phyloP scores from a whole-genome alignment of 2,797 vertebrate genomes.

The Danio albolineatus region DNA sequence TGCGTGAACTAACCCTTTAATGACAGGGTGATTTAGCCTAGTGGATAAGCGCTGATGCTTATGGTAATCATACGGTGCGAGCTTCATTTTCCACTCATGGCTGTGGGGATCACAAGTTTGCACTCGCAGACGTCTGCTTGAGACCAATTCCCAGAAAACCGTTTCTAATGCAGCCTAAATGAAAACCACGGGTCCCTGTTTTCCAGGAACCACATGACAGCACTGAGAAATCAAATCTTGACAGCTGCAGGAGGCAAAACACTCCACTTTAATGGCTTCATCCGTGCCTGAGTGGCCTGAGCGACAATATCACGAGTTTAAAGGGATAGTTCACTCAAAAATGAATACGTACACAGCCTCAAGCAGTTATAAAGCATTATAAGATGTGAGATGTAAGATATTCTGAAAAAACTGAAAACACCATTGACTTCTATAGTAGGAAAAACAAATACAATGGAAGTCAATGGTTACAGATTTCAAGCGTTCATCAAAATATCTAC shows the following conservation, averaged over 20 bases:
- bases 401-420: no score
- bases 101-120: conserved; percentile 35
- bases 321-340: background rate
- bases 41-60: background rate
- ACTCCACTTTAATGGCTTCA: background rate
- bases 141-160: conserved; percentile 3
- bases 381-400: no score
- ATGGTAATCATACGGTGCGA: conserved; percentile 17
- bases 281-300: conserved; percentile 40
- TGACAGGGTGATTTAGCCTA: background rate
- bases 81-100: background rate
- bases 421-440: no score
- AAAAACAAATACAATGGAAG: no score
- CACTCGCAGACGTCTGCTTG: conserved; percentile 18
- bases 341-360: no score
- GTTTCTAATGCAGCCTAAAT: conserved; percentile 30
- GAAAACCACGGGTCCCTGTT: conserved; percentile 37
- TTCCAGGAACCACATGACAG: conserved; percentile 50
- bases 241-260: background rate
- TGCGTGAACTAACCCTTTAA: background rate
- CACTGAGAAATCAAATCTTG: conserved; percentile 5
- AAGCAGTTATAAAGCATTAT: no score
- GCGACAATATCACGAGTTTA: conserved; percentile 68
- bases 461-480: no score
- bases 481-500: no score